These are phyloP conservation scores for Podiceps cristatus DNA, from an alignment of 2,113 vertebrate genomes.

Conservation along the genomic window DNA sequence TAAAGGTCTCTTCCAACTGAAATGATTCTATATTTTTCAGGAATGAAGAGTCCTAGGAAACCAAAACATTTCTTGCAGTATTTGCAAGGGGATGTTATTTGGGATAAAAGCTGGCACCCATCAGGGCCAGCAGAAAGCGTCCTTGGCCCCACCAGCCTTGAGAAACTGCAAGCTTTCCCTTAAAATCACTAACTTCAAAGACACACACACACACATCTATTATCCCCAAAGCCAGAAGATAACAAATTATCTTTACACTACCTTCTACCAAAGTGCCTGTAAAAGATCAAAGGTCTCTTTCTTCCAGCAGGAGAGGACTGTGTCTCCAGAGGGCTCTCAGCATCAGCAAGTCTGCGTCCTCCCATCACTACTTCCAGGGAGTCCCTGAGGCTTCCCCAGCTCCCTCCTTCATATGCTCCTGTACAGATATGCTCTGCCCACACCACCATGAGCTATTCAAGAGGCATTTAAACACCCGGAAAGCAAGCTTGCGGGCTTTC, in stretches of 20 bases:
- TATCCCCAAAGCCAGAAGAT: not conserved
- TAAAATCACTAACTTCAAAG: not conserved
- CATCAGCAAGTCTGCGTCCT: not conserved
- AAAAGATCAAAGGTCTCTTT: not conserved
- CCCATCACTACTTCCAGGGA: not conserved
- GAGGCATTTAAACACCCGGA: not conserved
- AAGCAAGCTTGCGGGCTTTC: not conserved
- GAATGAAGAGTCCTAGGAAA: not conserved
- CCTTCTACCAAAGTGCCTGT: not conserved
- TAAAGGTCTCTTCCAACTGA: not conserved
- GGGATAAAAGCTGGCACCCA: not conserved
- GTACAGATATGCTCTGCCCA: not conserved
- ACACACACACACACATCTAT: fast-evolving
- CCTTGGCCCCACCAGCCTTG: not conserved
- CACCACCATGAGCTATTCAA: not conserved
- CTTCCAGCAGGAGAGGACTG: not conserved
- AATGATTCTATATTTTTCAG: not conserved
- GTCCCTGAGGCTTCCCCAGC: not conserved
- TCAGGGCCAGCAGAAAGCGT: fast-evolving
- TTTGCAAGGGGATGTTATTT: not conserved
- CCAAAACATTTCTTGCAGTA: not conserved
- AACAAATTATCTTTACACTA: not conserved
- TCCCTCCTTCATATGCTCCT: not conserved
- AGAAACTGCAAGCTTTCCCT: not conserved
- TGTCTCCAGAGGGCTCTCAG: not conserved